Percentiles rank a stretch among this genome's conserved stretches.
phyloP scores from a whole-genome alignment of 1,140 invertebrate species.

The Pantala flavescens region DNA sequence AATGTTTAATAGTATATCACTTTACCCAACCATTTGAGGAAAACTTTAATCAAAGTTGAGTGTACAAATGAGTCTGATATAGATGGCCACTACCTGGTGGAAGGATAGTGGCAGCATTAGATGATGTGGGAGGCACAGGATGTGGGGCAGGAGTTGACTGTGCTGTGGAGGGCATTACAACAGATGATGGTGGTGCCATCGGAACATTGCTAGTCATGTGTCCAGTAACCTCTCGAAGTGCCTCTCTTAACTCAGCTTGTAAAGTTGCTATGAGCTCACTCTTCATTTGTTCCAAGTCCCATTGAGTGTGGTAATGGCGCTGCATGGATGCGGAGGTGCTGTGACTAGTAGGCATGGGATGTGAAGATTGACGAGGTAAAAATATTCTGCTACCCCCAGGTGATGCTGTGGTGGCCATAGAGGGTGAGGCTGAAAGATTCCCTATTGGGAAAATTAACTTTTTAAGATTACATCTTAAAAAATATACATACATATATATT shows the following conservation, averaged over 20 bases:
- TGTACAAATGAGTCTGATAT: conserved; percentile 37
- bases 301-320: conserved; percentile 23
- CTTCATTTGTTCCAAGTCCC: conserved; percentile 33
- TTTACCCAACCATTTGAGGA: too few species aligned
- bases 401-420: background rate
- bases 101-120: background rate
- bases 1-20: background rate
- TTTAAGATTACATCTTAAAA: background rate
- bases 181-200: background rate
- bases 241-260: conserved; percentile 30
- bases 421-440: background rate
- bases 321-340: conserved; percentile 18
- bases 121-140: conserved; percentile 15
- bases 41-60: conserved; percentile 29
- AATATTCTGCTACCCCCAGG: background rate
- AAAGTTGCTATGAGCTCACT: conserved; percentile 32
- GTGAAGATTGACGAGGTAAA: background rate
- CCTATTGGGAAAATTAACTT: background rate
- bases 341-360: background rate
- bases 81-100: conserved; percentile 29
- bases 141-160: background rate
- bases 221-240: conserved; percentile 20
- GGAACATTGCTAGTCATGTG: background rate
- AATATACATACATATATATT: too few species aligned
- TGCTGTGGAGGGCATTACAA: background rate